Evolutionary conservation across 2,113 vertebrate species (phyloP).

Genomic region (Polyodon spathula): DNA sequence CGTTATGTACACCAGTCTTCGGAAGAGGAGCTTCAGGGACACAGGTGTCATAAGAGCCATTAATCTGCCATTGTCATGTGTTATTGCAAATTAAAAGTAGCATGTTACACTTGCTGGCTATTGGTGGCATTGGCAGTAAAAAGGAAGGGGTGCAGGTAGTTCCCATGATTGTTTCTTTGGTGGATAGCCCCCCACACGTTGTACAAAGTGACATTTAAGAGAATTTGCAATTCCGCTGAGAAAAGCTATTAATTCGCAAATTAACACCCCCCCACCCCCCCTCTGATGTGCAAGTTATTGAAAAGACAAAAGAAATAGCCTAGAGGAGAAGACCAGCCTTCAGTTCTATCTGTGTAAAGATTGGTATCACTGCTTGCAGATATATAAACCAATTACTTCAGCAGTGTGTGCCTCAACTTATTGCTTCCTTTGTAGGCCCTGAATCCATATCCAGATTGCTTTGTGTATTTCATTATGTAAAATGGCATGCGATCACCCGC

Average conservation of each 20-base stretch:
- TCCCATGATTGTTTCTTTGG: constrained; percentile 58
- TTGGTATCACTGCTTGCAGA: constrained; percentile 96
- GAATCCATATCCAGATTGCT: constrained; percentile 74
- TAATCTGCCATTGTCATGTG: constrained; percentile 71
- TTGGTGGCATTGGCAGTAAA: constrained; percentile 41
- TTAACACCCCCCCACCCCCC: constrained; percentile 73
- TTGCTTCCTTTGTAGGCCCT: constrained; percentile 65
- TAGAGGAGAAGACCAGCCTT: constrained; percentile 91
- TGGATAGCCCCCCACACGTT: constrained; percentile 69
- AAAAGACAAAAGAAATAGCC: constrained; percentile 99
- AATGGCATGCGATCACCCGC: constrained; percentile 63
- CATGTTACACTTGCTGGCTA: constrained; percentile 74
- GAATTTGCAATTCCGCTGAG: constrained; percentile 98
- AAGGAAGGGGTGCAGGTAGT: constrained; percentile 42
- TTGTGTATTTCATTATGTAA: constrained; percentile 84
- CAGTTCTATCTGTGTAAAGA: constrained; percentile 89
- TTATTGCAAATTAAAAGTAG: constrained; percentile 97
- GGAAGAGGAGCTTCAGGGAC: constrained; percentile 66
- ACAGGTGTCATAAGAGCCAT: constrained; percentile 75
- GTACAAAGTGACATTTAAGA: constrained; percentile 91
- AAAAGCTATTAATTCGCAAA: constrained; percentile 99
- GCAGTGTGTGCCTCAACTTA: constrained; percentile 74
- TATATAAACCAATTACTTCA: constrained; percentile 97
- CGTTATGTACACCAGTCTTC: constrained; percentile 65
- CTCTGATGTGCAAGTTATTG: constrained; percentile 91